phyloP scores from a whole-genome alignment of 1,140 invertebrate genomes.

The Drosophila sp. region DNA sequence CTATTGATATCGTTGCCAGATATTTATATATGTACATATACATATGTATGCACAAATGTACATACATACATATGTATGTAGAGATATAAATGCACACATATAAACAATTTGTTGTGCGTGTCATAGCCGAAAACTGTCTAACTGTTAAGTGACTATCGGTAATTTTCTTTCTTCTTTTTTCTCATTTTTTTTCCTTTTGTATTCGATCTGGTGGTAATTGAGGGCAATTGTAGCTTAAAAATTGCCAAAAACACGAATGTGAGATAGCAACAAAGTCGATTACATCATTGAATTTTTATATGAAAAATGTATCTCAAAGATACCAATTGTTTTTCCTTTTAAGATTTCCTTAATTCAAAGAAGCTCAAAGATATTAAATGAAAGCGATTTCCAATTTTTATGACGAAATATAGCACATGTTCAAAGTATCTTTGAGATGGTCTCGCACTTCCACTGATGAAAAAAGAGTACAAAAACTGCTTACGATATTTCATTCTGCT shows the following conservation, averaged over 20 bases:
- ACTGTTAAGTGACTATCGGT: constrained; percentile 1
- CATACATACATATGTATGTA: background rate
- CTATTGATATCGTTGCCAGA: background rate
- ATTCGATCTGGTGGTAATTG: background rate
- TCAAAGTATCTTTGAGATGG: no score
- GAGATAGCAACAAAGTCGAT: constrained; percentile 22
- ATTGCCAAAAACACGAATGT: constrained; percentile 24
- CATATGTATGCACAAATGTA: background rate
- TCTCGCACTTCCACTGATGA: no score
- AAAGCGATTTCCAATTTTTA: no score
- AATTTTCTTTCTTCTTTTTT: background rate
- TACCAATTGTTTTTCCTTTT: no score
- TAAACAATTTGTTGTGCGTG: constrained; percentile 7
- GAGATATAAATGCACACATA: background rate
- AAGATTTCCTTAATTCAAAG: no score
- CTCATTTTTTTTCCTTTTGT: background rate
- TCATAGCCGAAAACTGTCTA: constrained; percentile 9
- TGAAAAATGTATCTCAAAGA: background rate
- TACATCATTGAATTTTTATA: constrained; percentile 57
- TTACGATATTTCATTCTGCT: no score
- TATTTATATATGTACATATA: background rate
- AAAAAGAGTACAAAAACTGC: no score
- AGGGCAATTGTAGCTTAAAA: constrained; percentile 26
- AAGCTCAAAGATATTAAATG: no score
- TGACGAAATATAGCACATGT: no score